Base-by-base conservation (phyloP, 2,797 vertebrate species). In the Pseudomugil tenellus region DNA sequence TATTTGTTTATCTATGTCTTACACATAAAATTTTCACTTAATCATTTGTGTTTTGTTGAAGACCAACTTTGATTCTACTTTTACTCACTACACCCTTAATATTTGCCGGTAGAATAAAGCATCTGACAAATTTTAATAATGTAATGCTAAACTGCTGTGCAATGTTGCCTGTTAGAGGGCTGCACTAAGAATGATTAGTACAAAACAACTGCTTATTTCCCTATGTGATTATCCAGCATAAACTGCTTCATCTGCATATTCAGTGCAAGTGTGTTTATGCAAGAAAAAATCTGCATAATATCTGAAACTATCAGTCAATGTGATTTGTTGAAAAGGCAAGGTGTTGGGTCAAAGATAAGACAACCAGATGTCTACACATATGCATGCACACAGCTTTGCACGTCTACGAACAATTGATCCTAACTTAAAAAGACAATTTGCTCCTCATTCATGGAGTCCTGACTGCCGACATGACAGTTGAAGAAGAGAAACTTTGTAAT, bases 131-230 rank as follows among this genome's bases (percentile, higher is more conserved):
- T 57, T 83, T 83, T 65, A 86, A 77, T 82, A 84, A 79, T 88
- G 80, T 63, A 70, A 79, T 67, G 58, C 61, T 57, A 51, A 84
- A 77, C 67, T 69, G 77, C 76, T 74, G 74, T 56, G 72, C 48
- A 66, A 63, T 34, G 74, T 76, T 72, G 67, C 73, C 63, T 63
- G 70, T 72, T 63, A 75, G 84, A 82, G 67, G 53, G 16, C 61
- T 76, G 67, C 81, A 81, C 78, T 79, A 67, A 67, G 68, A 86
- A 81, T 88, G 80, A 90, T 91, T 89, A 90, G 87, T 76, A 70
- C 76, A 81, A 76, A 84, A 77, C 74, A 80, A 37, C 71, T 67
- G 67, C 77, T 85, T 67, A 69, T 64, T 81, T 74, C 43, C 59
- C 54, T 8, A 37, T 61, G 56, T 87, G 71, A 76, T 85, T 84